Percentiles rank a stretch among this genome's conserved stretches.
Conservation (phyloP, 1,140 invertebrate species). For the Neodiprion fabricii region DNA sequence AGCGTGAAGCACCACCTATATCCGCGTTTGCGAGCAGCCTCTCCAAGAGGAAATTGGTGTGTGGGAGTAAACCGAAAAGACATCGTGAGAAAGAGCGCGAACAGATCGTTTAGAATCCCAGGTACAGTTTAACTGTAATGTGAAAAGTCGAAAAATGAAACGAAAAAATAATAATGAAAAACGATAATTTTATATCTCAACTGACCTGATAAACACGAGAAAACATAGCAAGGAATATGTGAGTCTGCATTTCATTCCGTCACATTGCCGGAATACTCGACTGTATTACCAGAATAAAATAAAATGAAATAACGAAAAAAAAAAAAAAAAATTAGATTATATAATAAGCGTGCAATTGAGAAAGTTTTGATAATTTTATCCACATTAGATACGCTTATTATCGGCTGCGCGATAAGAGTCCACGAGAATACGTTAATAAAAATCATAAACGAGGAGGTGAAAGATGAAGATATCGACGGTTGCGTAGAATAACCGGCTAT, state of each 20-base stretch:
- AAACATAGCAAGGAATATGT: background rate
- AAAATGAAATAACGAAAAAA: too few species aligned
- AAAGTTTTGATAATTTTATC: too few species aligned
- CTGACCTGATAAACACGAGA: background rate
- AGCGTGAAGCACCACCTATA: constrained; percentile 48
- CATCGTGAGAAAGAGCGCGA: background rate
- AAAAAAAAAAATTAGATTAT: too few species aligned
- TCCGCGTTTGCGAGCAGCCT: constrained; percentile 37
- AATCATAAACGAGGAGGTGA: too few species aligned
- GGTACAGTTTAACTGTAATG: background rate
- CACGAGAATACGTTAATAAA: too few species aligned
- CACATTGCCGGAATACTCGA: background rate
- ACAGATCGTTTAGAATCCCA: background rate
- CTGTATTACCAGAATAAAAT: too few species aligned
- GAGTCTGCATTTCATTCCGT: constrained; percentile 1
- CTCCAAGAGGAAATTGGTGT: constrained; percentile 44
- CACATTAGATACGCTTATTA: too few species aligned
- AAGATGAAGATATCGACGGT: too few species aligned
- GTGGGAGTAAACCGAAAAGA: constrained; percentile 35
- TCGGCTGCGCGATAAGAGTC: too few species aligned
- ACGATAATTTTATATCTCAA: background rate
- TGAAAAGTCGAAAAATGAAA: background rate
- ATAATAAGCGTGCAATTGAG: too few species aligned
- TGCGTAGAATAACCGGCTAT: too few species aligned
- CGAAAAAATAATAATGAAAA: background rate